These are phyloP conservation scores for Anarrhichthys ocellatus DNA, from an alignment of 2,113 vertebrate species.

Conservation along the genomic window DNA sequence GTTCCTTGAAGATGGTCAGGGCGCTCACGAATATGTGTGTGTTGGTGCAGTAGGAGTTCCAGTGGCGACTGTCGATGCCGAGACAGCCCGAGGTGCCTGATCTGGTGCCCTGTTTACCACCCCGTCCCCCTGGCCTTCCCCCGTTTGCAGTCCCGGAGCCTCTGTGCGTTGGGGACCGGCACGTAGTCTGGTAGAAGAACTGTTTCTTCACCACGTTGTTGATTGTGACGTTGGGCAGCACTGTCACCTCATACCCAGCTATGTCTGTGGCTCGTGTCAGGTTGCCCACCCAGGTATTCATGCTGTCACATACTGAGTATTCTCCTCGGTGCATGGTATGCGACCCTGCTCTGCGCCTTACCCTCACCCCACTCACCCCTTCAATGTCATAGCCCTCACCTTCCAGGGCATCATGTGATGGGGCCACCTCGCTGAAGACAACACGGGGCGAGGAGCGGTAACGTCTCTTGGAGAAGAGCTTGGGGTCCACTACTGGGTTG, in stretches of 20 bases:
- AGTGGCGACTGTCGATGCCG: constrained; percentile 95
- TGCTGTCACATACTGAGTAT: constrained; percentile 96
- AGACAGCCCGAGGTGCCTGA: constrained; percentile 87
- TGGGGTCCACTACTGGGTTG: constrained; percentile 92
- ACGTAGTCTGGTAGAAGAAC: constrained; percentile 97
- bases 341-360: constrained; percentile 81
- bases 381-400: constrained; percentile 67
- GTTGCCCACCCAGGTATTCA: constrained; percentile 93
- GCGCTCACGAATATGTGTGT: constrained; percentile 96
- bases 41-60: constrained; percentile 99
- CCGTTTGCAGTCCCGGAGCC: constrained; percentile 74
- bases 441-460: constrained; percentile 93
- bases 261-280: constrained; percentile 95
- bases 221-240: constrained; percentile 92
- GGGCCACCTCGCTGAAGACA: constrained; percentile 91
- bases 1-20: constrained; percentile 90
- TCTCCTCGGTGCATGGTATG: constrained; percentile 92
- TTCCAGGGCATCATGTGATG: constrained; percentile 77
- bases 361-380: constrained; percentile 85
- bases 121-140: constrained; percentile 54
- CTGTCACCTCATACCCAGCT: constrained; percentile 92
- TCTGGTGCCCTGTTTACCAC: constrained; percentile 56
- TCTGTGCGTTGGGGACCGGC: constrained; percentile 87
- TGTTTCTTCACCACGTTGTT: constrained; percentile 94
- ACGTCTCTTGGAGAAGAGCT: constrained; percentile 89